A percentile compares a stretch with the other conserved stretches of the same genome.
Evolutionary conservation across 2,888 invertebrate genomes (phyloP).

Genomic region (Acanthosepion esculentum): DNA sequence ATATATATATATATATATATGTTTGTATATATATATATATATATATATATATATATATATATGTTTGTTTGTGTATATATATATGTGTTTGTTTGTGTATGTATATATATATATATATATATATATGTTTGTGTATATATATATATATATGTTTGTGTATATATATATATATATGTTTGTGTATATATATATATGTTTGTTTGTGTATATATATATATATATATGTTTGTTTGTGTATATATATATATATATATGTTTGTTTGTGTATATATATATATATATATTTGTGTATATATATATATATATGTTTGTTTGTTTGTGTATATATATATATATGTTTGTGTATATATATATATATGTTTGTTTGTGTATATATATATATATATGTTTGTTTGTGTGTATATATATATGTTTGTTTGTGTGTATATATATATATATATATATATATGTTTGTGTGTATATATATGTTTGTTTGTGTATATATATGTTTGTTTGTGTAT

Average conservation of each 20-base stretch:
- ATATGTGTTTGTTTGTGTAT: not conserved
- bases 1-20: not conserved
- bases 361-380: not conserved
- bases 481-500: not conserved
- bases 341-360: not conserved
- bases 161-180: not conserved
- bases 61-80: not conserved
- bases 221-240: too few species aligned
- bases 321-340: not conserved
- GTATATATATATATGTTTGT: not conserved
- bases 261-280: constrained; percentile 41
- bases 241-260: too few species aligned
- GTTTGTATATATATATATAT: not conserved
- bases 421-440: too few species aligned
- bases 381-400: not conserved
- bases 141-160: not conserved
- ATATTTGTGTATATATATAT: constrained; percentile 41
- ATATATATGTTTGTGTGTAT: not conserved
- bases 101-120: not conserved
- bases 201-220: not conserved
- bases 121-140: not conserved
- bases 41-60: not conserved
- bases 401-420: too few species aligned
- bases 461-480: not conserved
- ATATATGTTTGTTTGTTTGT: not conserved